phyloP scores from a whole-genome alignment of 2,113 vertebrate species.

The Varanus komodoensis region DNA sequence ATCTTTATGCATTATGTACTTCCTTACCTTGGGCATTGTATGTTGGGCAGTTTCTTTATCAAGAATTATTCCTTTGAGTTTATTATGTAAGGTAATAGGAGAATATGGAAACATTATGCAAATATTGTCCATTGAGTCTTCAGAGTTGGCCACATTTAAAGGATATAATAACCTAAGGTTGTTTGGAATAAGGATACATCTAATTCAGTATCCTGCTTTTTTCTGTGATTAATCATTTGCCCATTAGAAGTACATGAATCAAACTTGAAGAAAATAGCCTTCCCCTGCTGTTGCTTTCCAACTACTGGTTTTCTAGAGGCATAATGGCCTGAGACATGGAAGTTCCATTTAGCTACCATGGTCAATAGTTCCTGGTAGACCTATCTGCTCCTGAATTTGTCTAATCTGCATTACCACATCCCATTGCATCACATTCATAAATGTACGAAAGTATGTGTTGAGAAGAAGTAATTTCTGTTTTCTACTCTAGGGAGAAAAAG shows the following conservation, averaged over 20 bases:
- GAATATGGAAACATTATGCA: neutral
- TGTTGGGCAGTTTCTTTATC: neutral
- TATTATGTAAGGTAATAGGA: neutral
- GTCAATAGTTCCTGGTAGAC: neutral
- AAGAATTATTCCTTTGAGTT: neutral
- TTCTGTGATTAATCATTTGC: neutral
- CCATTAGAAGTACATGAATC: neutral
- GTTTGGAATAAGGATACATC: fast-evolving
- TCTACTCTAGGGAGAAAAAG: neutral
- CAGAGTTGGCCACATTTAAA: neutral
- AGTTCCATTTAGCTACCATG: neutral
- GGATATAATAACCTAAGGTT: neutral
- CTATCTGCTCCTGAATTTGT: neutral
- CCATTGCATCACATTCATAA: no score
- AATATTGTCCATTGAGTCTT: neutral
- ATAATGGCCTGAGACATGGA: neutral
- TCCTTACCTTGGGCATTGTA: neutral
- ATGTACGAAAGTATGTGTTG: neutral
- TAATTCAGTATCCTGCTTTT: neutral
- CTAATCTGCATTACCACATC: neutral
- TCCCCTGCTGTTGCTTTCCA: no score
- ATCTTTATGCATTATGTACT: neutral
- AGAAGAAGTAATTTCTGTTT: neutral
- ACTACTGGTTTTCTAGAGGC: neutral
- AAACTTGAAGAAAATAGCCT: no score